phyloP scores from a whole-genome alignment of 2,113 vertebrate species.

The Poeciliopsis retropinna region DNA sequence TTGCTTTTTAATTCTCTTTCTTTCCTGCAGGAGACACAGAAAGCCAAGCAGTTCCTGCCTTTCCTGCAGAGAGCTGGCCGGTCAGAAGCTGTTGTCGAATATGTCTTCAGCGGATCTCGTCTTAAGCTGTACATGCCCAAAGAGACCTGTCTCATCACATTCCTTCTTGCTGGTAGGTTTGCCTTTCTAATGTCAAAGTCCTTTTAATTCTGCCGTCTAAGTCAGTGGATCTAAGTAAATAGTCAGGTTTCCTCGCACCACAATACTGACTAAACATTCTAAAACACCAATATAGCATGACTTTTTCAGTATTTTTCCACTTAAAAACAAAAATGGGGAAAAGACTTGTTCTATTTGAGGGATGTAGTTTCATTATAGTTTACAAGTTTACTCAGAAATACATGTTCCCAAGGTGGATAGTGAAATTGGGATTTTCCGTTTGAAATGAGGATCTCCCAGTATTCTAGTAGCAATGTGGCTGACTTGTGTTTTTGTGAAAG shows the following conservation, averaged over 20 bases:
- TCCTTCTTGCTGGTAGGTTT: conserved; percentile 92
- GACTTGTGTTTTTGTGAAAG: too few species aligned
- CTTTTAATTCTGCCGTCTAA: conserved; percentile 13
- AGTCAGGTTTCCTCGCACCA: not conserved
- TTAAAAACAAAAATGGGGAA: too few species aligned
- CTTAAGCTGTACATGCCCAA: conserved; percentile 98
- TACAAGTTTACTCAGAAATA: too few species aligned
- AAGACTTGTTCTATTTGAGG: too few species aligned
- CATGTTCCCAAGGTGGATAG: too few species aligned
- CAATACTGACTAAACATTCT: too few species aligned
- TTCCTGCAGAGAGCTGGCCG: conserved; percentile 96
- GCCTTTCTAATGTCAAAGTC: conserved; percentile 17
- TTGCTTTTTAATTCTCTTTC: not conserved
- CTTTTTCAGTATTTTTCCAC: too few species aligned
- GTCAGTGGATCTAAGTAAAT: not conserved
- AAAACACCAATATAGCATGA: too few species aligned
- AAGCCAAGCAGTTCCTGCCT: conserved; percentile 97
- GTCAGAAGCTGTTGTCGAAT: conserved; percentile 96
- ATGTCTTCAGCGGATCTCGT: conserved; percentile 96
- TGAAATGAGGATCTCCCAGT: too few species aligned
- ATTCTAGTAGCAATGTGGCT: too few species aligned
- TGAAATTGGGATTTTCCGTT: too few species aligned
- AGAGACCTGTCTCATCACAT: conserved; percentile 98
- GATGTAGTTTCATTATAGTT: too few species aligned
- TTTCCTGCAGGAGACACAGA: conserved; percentile 89